Evolutionary conservation across 2,888 invertebrate genomes (phyloP), one percentile per base, ranked within the genome.

Genomic region (Diloba caeruleocephala): DNA sequence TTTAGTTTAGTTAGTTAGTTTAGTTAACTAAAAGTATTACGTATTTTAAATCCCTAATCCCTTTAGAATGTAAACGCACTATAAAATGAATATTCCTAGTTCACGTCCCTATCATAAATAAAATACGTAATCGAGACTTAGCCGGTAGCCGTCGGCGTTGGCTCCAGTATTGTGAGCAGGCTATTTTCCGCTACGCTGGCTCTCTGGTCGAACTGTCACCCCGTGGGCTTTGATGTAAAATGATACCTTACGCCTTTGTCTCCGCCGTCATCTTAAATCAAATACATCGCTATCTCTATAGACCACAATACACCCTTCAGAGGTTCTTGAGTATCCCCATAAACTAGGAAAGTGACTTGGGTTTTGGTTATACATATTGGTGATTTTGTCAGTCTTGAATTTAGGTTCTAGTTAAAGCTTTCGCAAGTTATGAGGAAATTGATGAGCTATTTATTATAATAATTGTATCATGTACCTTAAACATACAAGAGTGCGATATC

Each of bases 121-220:
- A 45, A 53, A 34, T 32, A 48, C 53, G 50, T 67, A 60, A 63
- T 74, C 57, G 55, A 58, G 63, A 55, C 58, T 59, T 34, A 48
- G 28, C 15, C 48, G 37, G 36, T 51, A 42, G 55, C 58, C 54
- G 38, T 12, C 37, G 45, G 41, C 59, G 17, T 56, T 42, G 44
- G 37, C 41, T 55, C 25, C 36, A 59, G 58, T 71, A 68, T 74
- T 69, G 64, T 55, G 69, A 62, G 66, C 62, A 82, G 71, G 73
- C 78, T 82, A 85, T 85, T 84, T 84, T 84, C 81, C 82, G 81
- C 72, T 72, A 76, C 76, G 76, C 65, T 82, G 78, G 59, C 62
- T 72, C 62, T 45, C 54, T 59, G 69, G 74, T 58, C 64, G 65
- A 58, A 55, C 58, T 60, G 65, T 68, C 71, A 71, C 65, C 72